Percentiles rank a stretch among this genome's conserved stretches.
phyloP scores from a whole-genome alignment of 2,888 invertebrate species.

The Eristalis arbustorum region DNA sequence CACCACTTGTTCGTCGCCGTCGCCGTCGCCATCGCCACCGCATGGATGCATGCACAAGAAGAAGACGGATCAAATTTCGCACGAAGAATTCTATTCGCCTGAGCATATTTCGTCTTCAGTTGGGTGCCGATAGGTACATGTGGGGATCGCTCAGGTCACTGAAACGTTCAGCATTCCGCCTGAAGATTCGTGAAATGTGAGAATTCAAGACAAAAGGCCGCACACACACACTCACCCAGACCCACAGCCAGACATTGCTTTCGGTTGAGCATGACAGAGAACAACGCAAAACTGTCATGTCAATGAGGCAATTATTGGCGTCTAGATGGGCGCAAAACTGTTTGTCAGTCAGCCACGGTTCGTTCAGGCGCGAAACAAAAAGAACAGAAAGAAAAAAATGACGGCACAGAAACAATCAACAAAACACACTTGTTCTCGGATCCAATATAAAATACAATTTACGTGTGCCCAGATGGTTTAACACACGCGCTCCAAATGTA shows the following conservation, averaged over 20 bases:
- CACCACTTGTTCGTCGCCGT: slow-evolving; percentile 30
- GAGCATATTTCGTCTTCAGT: neutral
- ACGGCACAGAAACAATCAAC: neutral
- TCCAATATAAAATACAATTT: neutral
- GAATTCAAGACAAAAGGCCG: neutral
- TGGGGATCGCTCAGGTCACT: slow-evolving; percentile 3
- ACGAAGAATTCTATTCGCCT: neutral
- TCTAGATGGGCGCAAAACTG: slow-evolving; percentile 45
- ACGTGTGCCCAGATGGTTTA: slow-evolving; percentile 63
- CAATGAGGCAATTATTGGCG: slow-evolving; percentile 51
- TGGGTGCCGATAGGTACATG: neutral
- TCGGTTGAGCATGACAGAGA: neutral
- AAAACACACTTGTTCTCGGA: neutral
- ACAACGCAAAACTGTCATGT: slow-evolving; percentile 35
- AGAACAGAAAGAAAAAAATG: neutral
- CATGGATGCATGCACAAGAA: neutral
- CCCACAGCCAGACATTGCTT: neutral
- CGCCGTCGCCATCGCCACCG: neutral
- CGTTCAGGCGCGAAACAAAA: neutral
- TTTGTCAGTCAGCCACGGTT: slow-evolving; percentile 40
- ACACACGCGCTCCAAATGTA: slow-evolving; percentile 48
- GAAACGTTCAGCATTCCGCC: slow-evolving; percentile 3
- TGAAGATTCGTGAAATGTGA: neutral
- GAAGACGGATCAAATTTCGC: slow-evolving; percentile 50
- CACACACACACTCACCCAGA: neutral